Evolutionary conservation across 2,797 vertebrate genomes (phyloP), one percentile per base, ranked within the genome.

Genomic region (Poecilia velifera): DNA sequence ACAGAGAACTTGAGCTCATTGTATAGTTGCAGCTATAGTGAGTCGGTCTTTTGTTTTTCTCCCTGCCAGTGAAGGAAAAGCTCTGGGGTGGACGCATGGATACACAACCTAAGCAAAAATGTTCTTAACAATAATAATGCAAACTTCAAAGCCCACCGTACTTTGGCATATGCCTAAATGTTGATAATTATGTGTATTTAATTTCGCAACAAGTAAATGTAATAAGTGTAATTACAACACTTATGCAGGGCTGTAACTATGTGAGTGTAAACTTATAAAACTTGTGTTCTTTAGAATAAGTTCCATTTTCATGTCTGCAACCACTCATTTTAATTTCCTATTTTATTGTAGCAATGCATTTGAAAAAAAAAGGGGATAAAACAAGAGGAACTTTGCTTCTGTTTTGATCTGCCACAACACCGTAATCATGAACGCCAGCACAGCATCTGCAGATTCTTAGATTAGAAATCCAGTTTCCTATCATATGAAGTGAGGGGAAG

Each of bases 21-120:
- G 14, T 66, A 46, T n/a, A 62, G 53, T 22, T 43, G 2, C 74
- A 57, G 39, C 75, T 12, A 25, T 43, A 18, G 39, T 20, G 46
- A 57, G 49, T 75, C 20, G 70, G 62, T 34, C 18, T 83, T 77
- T 76, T 86, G 45, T 68, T 85, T 84, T 43, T 70, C 64, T 78
- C 41, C 25, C 45, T 14, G 3, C 7, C 31, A 84, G 36, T 22
- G 16, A 78, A 76, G 13, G 59, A 73, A 76, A 47, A 28, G 2
- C 1, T 76, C 16, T 25, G 68, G 12, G 47, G 39, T 80, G 20
- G 62, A 34, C 36, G 41, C 46, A 45, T 79, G 66, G n/a, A 45
- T 51, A 73, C 53, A 73, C 45, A 72, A 68, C 75, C 78, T 51
- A 76, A 45, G 41, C 28, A 31, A 59, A 62, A 62, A 22, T 62